Evolutionary conservation across 1,140 invertebrate genomes (phyloP).

Genomic region (Battus philenor): DNA sequence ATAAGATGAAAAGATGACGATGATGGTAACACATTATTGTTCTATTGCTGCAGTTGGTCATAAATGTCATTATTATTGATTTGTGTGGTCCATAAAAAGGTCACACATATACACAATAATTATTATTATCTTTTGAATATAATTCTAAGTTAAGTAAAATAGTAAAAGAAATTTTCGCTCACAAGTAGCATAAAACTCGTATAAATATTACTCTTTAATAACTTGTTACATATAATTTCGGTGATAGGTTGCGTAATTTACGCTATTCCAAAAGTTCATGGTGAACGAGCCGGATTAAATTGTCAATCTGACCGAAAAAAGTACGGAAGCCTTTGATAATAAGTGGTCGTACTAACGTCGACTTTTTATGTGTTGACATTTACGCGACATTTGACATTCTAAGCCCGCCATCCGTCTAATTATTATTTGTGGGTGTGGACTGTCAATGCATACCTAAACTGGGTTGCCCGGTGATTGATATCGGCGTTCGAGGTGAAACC

Average conservation of each 20-base stretch:
- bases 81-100: no score
- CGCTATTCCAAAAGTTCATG: conserved; percentile 8
- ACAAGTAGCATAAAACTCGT: no score
- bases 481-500: conserved; percentile 30
- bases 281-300: conserved; percentile 17
- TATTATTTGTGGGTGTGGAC: conserved; percentile 63
- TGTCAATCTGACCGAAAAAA: conserved; percentile 23
- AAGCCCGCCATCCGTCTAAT: conserved; percentile 48
- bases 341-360: conserved; percentile 30
- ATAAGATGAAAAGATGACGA: no score
- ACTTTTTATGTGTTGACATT: conserved; percentile 62
- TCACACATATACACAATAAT: no score
- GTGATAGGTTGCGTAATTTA: neutral
- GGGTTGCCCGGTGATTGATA: conserved; percentile 52
- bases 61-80: no score
- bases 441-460: conserved; percentile 61
- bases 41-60: no score
- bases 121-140: no score
- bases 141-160: no score
- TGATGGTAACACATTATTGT: no score
- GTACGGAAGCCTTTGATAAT: conserved; percentile 28
- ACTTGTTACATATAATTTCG: no score
- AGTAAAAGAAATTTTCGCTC: no score
- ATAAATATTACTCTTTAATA: no score
- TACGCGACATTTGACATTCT: conserved; percentile 61